Percentiles rank a stretch among this genome's conserved stretches.
phyloP scores from a whole-genome alignment of 2,797 vertebrate species.

The Esox masquinongy region DNA sequence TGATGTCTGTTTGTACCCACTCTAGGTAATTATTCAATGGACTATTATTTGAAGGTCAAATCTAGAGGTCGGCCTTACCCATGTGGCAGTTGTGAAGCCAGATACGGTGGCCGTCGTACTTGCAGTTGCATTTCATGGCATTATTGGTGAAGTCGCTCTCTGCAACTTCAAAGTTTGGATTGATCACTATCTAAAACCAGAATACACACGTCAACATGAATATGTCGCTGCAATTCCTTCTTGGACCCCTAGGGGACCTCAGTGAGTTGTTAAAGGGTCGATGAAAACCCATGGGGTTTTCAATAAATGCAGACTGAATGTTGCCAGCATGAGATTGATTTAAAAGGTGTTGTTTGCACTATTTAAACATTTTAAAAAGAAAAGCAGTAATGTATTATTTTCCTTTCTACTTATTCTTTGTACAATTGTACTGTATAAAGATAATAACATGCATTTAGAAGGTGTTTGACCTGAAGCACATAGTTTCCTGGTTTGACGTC shows the following conservation, averaged over 20 bases:
- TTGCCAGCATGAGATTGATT: background rate
- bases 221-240: no score
- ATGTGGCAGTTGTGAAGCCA: constrained; percentile 97
- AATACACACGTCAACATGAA: no score
- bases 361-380: background rate
- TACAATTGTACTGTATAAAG: no score
- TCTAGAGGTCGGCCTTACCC: constrained; percentile 66
- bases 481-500: constrained; percentile 95
- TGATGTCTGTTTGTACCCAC: no score
- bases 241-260: no score
- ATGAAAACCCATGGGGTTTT: no score
- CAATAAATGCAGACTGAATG: no score
- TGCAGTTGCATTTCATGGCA: constrained; percentile 98
- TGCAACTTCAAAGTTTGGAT: constrained; percentile 85
- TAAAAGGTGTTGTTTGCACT: background rate
- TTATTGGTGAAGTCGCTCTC: constrained; percentile 99
- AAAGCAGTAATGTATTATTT: no score
- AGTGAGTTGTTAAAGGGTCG: no score
- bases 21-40: background rate
- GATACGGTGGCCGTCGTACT: constrained; percentile 95
- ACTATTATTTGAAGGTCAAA: background rate
- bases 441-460: background rate
- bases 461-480: constrained; percentile 85
- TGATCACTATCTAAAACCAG: background rate
- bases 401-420: no score